Base-by-base conservation (phyloP, 2,113 vertebrate species). In the Sebastes fasciatus region DNA sequence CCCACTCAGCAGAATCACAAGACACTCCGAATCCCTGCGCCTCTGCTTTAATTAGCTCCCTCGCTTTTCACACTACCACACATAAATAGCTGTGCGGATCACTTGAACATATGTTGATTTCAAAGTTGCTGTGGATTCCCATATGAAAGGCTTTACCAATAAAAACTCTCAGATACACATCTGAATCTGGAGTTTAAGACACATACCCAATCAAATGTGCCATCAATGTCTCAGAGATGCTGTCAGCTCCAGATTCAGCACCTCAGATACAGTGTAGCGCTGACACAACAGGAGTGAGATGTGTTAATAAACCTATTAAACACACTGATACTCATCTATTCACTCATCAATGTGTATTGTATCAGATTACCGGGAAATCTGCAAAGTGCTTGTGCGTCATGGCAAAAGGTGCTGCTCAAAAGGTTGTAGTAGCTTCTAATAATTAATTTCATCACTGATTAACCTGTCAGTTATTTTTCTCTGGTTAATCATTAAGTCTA, bases 1-100 rank as follows among this genome's bases (percentile, higher is more conserved):
- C 45, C 46, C 17, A 77, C 70, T 51, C 51, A 75, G 74, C 79
- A 73, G 17, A 80, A 69, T 49, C 40, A 63, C 46, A 46, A 60
- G 43, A 66, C 8, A 42, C 21, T 55, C 19, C 34, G 43, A 71
- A 74, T 80, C 67, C 43, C 45, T 1, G 6, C 34, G 61, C 52
- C 60, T 55, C 48, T 17, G 60, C 63, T 67, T 67, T 55, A 74
- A 76, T 83, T 42, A 64, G 61, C 51, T 23, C 16, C 23, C 21
- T 46, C 14, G 19, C 58, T 46, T 61, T 34, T 14, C 26, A 51
- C 57, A 65, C 34, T 34, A 34, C 40, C 2, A 55, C 16, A 52
- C 49, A 23, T 7, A 26, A 52, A 58, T 51, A 48, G 45, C 14
- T 11, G 74, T 2, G 14, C 10, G 45, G 43, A 63, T 45, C 46